Evolutionary conservation across 2,113 vertebrate genomes (phyloP).

Genomic region (Salvelinus alpinus): DNA sequence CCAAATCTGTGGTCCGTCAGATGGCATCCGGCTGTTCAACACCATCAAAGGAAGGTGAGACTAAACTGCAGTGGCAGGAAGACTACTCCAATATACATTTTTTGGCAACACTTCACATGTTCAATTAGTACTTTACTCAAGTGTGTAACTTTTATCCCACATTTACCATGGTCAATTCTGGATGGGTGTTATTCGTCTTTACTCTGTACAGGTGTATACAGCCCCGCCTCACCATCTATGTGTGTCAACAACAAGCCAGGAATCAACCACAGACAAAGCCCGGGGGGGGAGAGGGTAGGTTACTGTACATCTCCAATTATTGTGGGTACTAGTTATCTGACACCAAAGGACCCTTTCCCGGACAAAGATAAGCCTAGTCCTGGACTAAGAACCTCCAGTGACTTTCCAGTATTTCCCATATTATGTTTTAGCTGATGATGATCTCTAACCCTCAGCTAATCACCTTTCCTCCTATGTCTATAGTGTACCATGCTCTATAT

Average conservation of each 20-base stretch:
- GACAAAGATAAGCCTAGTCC: too few species aligned
- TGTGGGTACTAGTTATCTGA: not conserved
- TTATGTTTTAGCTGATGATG: too few species aligned
- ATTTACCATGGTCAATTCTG: not conserved
- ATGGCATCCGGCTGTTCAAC: slow-evolving; percentile 94
- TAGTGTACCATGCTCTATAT: slow-evolving; percentile 93
- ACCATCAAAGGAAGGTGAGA: slow-evolving; percentile 90
- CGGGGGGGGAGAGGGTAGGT: slow-evolving; percentile 51
- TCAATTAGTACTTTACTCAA: not conserved
- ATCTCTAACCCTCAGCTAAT: not conserved
- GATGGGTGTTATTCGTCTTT: not conserved
- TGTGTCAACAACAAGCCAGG: slow-evolving; percentile 86
- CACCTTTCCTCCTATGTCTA: slow-evolving; percentile 9
- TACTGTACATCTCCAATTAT: not conserved
- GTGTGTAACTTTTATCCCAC: not conserved
- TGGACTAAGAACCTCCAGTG: too few species aligned
- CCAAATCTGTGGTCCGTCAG: slow-evolving; percentile 93
- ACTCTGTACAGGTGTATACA: slow-evolving; percentile 78
- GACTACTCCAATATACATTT: not conserved
- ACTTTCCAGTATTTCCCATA: too few species aligned
- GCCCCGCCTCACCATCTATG: slow-evolving; percentile 91
- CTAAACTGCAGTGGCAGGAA: slow-evolving; percentile 6
- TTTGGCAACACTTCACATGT: not conserved
- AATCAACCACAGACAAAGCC: slow-evolving; percentile 66
- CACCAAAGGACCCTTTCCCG: not conserved